phyloP scores from a whole-genome alignment of 2,113 vertebrate species.

The Apteryx owenii region DNA sequence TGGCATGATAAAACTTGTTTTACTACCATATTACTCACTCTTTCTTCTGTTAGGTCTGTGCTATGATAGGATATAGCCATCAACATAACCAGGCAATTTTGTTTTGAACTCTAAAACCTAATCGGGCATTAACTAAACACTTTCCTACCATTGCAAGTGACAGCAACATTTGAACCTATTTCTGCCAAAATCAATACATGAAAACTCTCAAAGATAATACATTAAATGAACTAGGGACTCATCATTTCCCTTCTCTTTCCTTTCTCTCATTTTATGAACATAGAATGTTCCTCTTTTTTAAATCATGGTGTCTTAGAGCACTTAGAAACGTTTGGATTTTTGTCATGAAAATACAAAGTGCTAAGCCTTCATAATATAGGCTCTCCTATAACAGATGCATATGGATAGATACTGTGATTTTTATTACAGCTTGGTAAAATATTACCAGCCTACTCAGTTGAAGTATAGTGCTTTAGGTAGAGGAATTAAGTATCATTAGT shows the following conservation, averaged over 20 bases:
- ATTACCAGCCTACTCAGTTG: background rate
- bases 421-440: constrained; percentile 11
- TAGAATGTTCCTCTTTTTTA: background rate
- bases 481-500: background rate
- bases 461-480: background rate
- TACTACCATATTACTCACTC: background rate
- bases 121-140: background rate
- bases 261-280: background rate
- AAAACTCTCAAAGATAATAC: background rate
- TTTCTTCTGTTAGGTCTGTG: background rate
- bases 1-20: background rate
- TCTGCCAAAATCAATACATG: background rate
- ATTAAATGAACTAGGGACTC: background rate
- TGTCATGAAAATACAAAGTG: background rate
- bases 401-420: background rate
- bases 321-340: background rate
- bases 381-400: background rate
- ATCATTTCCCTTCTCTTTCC: background rate
- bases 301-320: background rate
- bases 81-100: background rate
- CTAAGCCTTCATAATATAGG: background rate
- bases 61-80: background rate
- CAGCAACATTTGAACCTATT: background rate
- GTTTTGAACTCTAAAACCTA: background rate
- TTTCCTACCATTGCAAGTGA: background rate